Evolutionary conservation across 2,888 invertebrate species (phyloP).

Genomic region (Portevinia maculata): DNA sequence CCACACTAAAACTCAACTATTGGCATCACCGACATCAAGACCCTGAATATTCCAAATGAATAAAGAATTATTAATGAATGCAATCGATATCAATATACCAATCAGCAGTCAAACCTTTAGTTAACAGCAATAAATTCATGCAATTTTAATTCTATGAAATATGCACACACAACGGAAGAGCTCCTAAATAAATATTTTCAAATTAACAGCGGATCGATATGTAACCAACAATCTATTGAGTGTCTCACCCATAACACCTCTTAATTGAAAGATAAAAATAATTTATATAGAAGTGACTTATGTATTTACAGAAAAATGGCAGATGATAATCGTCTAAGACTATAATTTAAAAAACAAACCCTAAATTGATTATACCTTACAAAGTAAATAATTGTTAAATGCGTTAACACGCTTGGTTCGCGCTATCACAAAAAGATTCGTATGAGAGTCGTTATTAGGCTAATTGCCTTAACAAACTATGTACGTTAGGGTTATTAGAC

Average conservation of each 20-base stretch:
- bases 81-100: slow-evolving; percentile 1
- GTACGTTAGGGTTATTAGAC: slow-evolving; percentile 9
- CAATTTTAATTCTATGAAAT: slow-evolving; percentile 7
- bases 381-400: slow-evolving; percentile 4
- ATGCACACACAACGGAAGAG: slow-evolving; percentile 1
- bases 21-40: not conserved
- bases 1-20: too few relatives aligned
- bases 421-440: not conserved
- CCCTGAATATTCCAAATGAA: not conserved
- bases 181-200: slow-evolving; percentile 15
- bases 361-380: slow-evolving; percentile 38
- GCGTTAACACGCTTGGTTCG: not conserved
- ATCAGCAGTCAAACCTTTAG: not conserved
- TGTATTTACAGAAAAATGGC: too few relatives aligned
- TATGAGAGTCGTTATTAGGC: not conserved
- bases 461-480: not conserved
- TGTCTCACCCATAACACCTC: not conserved
- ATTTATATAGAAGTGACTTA: not conserved
- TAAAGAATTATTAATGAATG: slow-evolving; percentile 2
- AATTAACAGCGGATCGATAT: slow-evolving; percentile 15
- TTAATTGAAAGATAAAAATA: not conserved
- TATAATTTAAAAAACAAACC: slow-evolving; percentile 1
- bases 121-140: not conserved
- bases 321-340: slow-evolving; percentile 33
- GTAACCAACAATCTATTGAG: not conserved